Base-by-base conservation (phyloP, 2,888 invertebrate genomes). In the Drosophila lutescens region DNA sequence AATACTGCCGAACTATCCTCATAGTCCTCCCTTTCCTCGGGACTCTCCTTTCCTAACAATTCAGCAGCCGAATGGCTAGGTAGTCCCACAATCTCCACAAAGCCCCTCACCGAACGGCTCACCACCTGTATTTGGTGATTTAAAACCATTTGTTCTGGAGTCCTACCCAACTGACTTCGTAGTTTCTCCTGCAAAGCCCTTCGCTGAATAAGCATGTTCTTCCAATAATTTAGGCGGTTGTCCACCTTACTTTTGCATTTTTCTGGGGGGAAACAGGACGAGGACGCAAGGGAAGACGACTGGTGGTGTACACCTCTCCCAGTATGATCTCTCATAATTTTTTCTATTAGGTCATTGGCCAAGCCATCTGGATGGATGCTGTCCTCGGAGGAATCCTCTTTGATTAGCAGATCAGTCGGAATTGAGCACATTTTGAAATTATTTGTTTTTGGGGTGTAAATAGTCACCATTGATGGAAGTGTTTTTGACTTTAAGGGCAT, bases 181-280 rank as follows among this genome's bases (percentile, higher is more conserved):
- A 84, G 26, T 17, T 53, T 80, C 0, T 13, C 17, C 20, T 75
- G 81, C 38, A 83, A n/a, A 0, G 49, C 26, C 0, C 75, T 75
- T 1, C 90, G 77, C 10, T 86, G 59, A 5, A 51, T 60, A 13
- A 90, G 58, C 75, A 83, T 69, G 23, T 85, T 58, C 50, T 86
- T 89, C 91, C 91, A 90, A 58, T 90, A 91, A 17, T 79, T 49
- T 12, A 90, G 70, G 1, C 90, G 85, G 8, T 56, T 78, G 56
- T 90, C 91, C 17, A 83, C 79, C 3, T 44, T 70, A n/a, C 67
- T 75, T 7, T 51, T 66, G 1, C 15, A 12, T 2, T 3, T 4
- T 10, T 15, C 2, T 1, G 10, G 0, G 2, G 36, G 4, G 0
- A 10, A 20, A 9, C 6, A 7, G 13, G 7, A 8, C 1, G 38